Evolutionary conservation across 1,140 invertebrate species (phyloP), one percentile per base, ranked within the genome.

Genomic region (Bursaphelenchus mucronatus): DNA sequence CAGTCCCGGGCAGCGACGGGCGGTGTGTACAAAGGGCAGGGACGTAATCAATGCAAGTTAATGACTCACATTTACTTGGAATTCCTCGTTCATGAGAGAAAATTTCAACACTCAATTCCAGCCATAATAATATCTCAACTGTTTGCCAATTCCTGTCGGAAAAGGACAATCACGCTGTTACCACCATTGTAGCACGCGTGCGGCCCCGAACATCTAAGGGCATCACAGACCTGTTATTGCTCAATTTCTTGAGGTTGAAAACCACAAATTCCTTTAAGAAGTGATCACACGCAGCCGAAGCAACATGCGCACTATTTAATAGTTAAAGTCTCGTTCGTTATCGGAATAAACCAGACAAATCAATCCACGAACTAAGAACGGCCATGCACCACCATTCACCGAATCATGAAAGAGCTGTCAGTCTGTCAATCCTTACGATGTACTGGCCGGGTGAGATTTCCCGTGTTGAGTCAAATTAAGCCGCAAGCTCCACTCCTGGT

Each of bases 391-490:
- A 90, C 88, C 88, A 90, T 86, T 88, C 88, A 85, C 82, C 68
- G 87, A 86, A 90, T 90, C 89, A 87, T 89, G 88, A 90, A 90
- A 90, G 88, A 89, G 88, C 88, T 89, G 83, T 90, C 87, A 89
- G 88, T 89, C 88, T 88, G 88, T 90, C 88, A 89, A 89, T 89
- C 89, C 87, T 90, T 87, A 86, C 87, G 84, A 86, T 89, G 88
- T 90, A 87, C 85, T 86, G 88, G 85, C 88, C 88, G 88, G 88
- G 88, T 90, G 86, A 90, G 88, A 85, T 90, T 89, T 86, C 87
- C 87, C 86, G 86, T 87, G 87, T 88, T 88, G 88, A 90, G 88
- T 90, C 88, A 90, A 90, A 90, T 90, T 89, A 89, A 89, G 88
- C 89, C 87, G 87, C 88, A 90, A 88, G 88, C 88, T 89, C 88